Conservation (phyloP, 2,797 vertebrate species). For the Crypturellus tataupa region DNA sequence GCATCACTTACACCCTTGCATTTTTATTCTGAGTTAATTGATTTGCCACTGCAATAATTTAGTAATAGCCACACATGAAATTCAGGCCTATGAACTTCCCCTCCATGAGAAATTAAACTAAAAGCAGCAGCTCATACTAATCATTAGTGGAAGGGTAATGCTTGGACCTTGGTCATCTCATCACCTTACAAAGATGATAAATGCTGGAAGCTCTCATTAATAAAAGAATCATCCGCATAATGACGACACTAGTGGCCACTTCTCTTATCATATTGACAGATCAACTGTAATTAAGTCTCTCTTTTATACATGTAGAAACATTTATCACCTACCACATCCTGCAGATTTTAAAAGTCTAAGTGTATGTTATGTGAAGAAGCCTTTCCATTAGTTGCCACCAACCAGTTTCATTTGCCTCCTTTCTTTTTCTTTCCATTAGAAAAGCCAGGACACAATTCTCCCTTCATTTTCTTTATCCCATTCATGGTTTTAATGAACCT, state of each 20-base stretch:
- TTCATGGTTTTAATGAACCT: not conserved
- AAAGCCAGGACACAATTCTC: not conserved
- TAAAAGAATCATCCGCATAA: not conserved
- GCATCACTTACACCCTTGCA: not conserved
- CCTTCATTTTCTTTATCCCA: not conserved
- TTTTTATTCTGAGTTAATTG: not conserved
- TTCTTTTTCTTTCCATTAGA: not conserved
- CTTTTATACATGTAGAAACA: fast-evolving
- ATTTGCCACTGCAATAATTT: not conserved
- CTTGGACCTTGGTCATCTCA: not conserved
- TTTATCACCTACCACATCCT: not conserved
- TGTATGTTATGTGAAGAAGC: fast-evolving
- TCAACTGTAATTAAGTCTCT: fast-evolving
- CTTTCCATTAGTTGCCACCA: not conserved
- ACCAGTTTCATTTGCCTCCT: not conserved
- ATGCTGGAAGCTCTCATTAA: fast-evolving
- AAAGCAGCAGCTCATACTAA: not conserved
- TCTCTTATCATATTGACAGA: not conserved
- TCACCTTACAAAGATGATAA: fast-evolving
- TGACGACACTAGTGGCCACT: fast-evolving
- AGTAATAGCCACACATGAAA: not conserved
- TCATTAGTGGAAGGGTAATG: not conserved
- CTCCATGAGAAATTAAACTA: not conserved
- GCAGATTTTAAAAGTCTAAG: not conserved
- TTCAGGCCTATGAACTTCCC: not conserved